phyloP scores from a whole-genome alignment of 1,140 invertebrate genomes.

The Aphaenogaster rudis region DNA sequence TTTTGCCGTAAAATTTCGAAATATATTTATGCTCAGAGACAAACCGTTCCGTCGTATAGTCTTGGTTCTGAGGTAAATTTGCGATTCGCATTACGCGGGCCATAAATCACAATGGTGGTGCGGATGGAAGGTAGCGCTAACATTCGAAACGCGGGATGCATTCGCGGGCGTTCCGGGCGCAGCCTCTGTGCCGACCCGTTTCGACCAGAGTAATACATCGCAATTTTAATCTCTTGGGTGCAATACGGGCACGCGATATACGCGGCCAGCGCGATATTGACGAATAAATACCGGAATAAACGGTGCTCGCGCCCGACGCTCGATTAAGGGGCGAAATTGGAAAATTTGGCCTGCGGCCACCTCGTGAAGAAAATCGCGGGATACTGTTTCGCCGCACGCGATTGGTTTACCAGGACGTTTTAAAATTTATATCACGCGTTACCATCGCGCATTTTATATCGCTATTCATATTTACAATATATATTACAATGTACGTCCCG shows the following conservation, averaged over 20 bases:
- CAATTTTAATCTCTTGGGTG: slow-evolving; percentile 61
- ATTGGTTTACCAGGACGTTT: slow-evolving; percentile 17
- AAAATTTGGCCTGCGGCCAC: slow-evolving; percentile 50
- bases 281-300: slow-evolving; percentile 65
- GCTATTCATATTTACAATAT: not conserved
- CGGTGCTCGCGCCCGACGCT: slow-evolving; percentile 37
- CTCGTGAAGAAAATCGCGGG: slow-evolving; percentile 33
- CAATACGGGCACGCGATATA: slow-evolving; percentile 53
- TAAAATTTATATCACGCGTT: slow-evolving; percentile 24
- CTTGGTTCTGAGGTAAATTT: slow-evolving; percentile 33
- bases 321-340: slow-evolving; percentile 56
- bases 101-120: slow-evolving; percentile 48
- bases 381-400: slow-evolving; percentile 41
- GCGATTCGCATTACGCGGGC: slow-evolving; percentile 53
- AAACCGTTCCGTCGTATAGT: not conserved
- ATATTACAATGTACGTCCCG: not conserved
- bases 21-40: not conserved
- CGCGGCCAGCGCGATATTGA: slow-evolving; percentile 43
- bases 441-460: not conserved
- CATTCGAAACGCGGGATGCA: slow-evolving; percentile 45
- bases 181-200: not conserved
- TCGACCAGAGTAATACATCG: slow-evolving; percentile 55
- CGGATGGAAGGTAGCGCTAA: slow-evolving; percentile 22
- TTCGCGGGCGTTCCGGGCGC: slow-evolving; percentile 23
- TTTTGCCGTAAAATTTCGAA: not conserved